Evolutionary conservation across 2,797 vertebrate species (phyloP).

Genomic region (Chrysocyon brachyurus): DNA sequence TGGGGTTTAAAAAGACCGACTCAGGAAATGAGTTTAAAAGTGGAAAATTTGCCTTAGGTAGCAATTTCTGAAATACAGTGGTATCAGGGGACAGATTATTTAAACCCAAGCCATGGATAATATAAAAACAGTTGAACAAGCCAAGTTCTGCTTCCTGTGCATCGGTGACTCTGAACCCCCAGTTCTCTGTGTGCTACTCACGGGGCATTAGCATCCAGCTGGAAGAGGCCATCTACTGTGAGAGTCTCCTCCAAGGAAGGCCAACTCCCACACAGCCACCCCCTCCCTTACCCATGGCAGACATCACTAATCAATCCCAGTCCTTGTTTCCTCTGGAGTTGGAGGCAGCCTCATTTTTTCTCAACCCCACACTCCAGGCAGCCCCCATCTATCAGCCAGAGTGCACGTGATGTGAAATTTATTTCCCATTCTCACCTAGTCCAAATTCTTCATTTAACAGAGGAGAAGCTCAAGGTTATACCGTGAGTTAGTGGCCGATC

Average conservation of each 20-base stretch:
- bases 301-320: constrained; percentile 49
- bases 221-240: not conserved
- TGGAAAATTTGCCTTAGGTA: constrained; percentile 90
- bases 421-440: constrained; percentile 1
- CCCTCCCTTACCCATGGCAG: not conserved
- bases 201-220: not conserved
- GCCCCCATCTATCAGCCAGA: not conserved
- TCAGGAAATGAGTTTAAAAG: constrained; percentile 91
- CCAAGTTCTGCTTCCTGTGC: constrained; percentile 46
- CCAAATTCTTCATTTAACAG: not conserved
- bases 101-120: constrained; percentile 72
- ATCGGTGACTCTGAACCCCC: not conserved
- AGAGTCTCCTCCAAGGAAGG: not conserved
- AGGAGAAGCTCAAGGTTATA: constrained; percentile 25
- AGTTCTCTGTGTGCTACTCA: not conserved
- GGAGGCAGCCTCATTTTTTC: not conserved
- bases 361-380: not conserved
- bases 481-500: not conserved
- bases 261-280: fast-evolving
- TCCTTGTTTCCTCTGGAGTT: not conserved
- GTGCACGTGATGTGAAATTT: not conserved
- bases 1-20: constrained; percentile 92
- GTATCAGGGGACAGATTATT: constrained; percentile 85
- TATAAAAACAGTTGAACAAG: constrained; percentile 80
- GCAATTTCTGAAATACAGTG: constrained; percentile 88